Base-by-base conservation (phyloP, 2,888 invertebrate species). In the Folsomia candida region DNA sequence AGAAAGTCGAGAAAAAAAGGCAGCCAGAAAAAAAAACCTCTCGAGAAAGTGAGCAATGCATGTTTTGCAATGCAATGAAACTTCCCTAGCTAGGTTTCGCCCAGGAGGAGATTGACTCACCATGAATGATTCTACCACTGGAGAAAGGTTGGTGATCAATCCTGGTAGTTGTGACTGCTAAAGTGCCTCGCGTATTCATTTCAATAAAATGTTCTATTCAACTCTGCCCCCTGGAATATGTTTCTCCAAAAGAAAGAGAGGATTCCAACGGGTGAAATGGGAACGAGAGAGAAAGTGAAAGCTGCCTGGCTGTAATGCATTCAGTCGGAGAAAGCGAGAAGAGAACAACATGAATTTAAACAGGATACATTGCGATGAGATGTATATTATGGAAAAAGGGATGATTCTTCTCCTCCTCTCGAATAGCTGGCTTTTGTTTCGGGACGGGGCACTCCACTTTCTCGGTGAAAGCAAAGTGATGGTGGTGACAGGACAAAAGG, bases 71-170 rank as follows among this genome's bases (percentile, higher is more conserved):
- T n/a, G n/a, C n/a, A n/a, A n/a, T n/a, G n/a, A n/a, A n/a, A n/a
- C n/a, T n/a, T n/a, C n/a, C n/a, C n/a, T n/a, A n/a, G n/a, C n/a
- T n/a, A n/a, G n/a, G 37, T 37, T 37, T 14, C 14, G 4, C 37
- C 37, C 37, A 37, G 14, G 37, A 37, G 37, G 25, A 64, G 22
- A 68, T 68, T 59, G 63, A 60, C 58, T 64, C 57, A 2, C 51
- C 62, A 67, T 70, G 67, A 71, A 67, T 70, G 59, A 68, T 68
- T 69, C 69, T 54, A 6, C n/a, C 26, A 58, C 58, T 65, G 24
- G 26, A 59, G 59, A 63, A 63, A 69, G 65, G 64, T 59, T 58
- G 69, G 69, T 69, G 69, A 69, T 69, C 69, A 69, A 69, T 69
- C 64, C 64, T 69, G 26, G 54, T 63, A 62, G 63, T 54, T 68